phyloP scores from a whole-genome alignment of 2,888 invertebrate species.

The Meiosimyza platycephala region DNA sequence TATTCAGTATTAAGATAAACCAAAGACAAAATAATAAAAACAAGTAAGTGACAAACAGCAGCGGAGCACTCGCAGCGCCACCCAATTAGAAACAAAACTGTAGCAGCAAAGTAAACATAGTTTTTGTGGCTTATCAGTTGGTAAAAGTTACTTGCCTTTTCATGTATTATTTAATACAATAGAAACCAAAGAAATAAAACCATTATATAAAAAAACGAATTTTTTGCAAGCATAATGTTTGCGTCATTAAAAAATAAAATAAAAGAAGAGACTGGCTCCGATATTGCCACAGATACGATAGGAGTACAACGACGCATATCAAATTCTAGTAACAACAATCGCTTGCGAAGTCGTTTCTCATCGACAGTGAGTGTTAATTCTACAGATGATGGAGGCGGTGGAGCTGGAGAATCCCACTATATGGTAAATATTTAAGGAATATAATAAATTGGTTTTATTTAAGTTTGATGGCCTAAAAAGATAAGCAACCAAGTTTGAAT shows the following conservation, averaged over 20 bases:
- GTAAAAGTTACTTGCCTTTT: not conserved
- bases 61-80: conserved; percentile 9
- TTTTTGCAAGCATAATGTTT: conserved; percentile 74
- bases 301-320: conserved; percentile 45
- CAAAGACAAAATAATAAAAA: conserved; percentile 4
- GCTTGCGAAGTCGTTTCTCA: conserved; percentile 62
- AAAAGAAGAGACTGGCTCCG: conserved; percentile 88
- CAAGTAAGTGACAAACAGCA: conserved; percentile 29
- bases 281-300: conserved; percentile 68
- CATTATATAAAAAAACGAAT: not conserved
- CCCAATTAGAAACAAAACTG: not conserved
- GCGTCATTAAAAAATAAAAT: conserved; percentile 90
- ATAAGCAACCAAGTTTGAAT: too few species aligned
- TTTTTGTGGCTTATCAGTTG: conserved; percentile 6
- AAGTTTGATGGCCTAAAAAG: too few species aligned
- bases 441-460: not conserved
- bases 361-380: conserved; percentile 63
- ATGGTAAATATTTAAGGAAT: conserved; percentile 44
- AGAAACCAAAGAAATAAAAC: conserved; percentile 10
- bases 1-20: not conserved
- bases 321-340: conserved; percentile 57
- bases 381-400: conserved; percentile 55
- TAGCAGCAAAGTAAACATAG: not conserved
- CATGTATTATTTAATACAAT: not conserved
- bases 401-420: conserved; percentile 34